Percentiles rank a stretch among this genome's conserved stretches.
phyloP scores from a whole-genome alignment of 30 jellyfish, hydroid and myxozoan species.

The Chironex yamaguchii region DNA sequence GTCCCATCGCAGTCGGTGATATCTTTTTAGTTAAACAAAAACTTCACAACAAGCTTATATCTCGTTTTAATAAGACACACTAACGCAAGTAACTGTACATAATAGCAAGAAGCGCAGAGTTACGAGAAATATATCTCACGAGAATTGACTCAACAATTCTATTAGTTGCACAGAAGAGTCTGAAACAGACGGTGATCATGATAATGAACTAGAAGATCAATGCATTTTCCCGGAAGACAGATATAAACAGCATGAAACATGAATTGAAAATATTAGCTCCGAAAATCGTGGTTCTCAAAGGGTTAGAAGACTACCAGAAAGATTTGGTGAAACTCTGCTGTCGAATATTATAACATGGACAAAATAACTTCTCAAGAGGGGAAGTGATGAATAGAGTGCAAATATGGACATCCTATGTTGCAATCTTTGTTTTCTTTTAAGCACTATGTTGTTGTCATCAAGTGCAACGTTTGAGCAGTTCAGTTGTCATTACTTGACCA shows the following conservation, averaged over 20 bases:
- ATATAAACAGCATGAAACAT: not conserved
- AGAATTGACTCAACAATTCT: not conserved
- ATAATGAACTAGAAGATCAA: constrained; percentile 1
- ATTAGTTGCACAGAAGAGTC: constrained; percentile 21
- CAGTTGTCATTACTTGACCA: no score
- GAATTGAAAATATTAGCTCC: constrained; percentile 1
- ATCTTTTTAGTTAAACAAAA: constrained; percentile 29
- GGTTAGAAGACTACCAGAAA: constrained; percentile 44
- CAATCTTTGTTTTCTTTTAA: no score
- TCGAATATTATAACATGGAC: constrained; percentile 11
- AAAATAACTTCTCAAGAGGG: constrained; percentile 31
- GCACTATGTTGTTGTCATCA: no score
- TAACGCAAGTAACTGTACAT: constrained; percentile 44
- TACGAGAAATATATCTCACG: constrained; percentile 43
- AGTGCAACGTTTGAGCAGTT: no score
- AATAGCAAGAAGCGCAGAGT: constrained; percentile 32
- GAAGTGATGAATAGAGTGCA: no score
- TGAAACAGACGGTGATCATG: constrained; percentile 34
- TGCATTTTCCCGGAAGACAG: not conserved
- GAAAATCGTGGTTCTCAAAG: constrained; percentile 38
- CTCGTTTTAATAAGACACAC: constrained; percentile 20
- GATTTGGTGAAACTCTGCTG: constrained; percentile 34
- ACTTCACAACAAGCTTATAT: constrained; percentile 10
- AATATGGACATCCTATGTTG: no score
- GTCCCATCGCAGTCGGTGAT: constrained; percentile 23